Base-by-base conservation (phyloP, 1,140 invertebrate genomes). In the Sitobion miscanthi region DNA sequence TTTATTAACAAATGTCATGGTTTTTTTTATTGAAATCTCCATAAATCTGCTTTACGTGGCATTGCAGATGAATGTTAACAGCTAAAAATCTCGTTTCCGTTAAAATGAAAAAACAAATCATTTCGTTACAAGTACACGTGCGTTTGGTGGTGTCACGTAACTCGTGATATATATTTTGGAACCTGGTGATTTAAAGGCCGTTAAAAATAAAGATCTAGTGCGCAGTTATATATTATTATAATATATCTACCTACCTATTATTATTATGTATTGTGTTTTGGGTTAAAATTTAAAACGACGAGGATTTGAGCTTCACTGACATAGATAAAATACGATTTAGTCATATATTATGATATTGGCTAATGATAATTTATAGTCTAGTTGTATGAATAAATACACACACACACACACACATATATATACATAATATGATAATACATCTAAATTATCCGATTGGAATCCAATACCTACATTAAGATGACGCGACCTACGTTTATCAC, bases 41-140 rank as follows among this genome's bases (percentile, higher is more conserved):
- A n/a, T 77, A 77, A 77, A 77, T 77, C 62, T 77, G 30, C n/a
- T n/a, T n/a, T 77, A 77, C 30, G 62, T 77, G 62, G 30, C n/a
- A n/a, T n/a, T 77, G 4, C n/a, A 17, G n/a, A 77, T 35, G 62
- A 77, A 35, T 77, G n/a, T 77, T 77, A 77, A 77, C 62, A 77
- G 62, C n/a, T 77, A 77, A n/a, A 77, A 77, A 35, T 77, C 30
- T 77, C n/a, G n/a, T 35, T 77, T 77, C 14, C 5, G 62, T 77
- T 77, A 77, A 77, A 77, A 77, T n/a, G 62, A 77, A 77, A 77
- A 69, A 77, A 77, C 62, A 77, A 77, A 77, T 77, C 62, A 42
- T 85, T 85, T 85, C 45, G 23, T 25, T 85, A 11, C 21, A 42
- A 42, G 42, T 85, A 85, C 9, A 85, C 38, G 83, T 2, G 83